Conservation (phyloP, 1,140 invertebrate genomes). For the Drosophila neocordata region DNA sequence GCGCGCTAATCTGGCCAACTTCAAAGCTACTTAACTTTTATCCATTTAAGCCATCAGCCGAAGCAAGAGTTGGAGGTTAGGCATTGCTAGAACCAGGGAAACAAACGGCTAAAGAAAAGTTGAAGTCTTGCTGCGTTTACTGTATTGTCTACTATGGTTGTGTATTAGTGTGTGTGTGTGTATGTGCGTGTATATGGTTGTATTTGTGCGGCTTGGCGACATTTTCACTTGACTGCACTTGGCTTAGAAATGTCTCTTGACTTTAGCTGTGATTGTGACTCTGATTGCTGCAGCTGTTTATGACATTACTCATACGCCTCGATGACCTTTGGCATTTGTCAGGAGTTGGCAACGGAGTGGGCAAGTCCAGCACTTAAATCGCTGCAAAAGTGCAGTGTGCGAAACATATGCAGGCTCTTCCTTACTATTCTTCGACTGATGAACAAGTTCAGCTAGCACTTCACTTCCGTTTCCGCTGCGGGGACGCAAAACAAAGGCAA, state of each 20-base stretch:
- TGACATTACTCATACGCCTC: constrained; percentile 79
- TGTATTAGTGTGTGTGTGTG: constrained; percentile 33
- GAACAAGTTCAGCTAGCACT: constrained; percentile 40
- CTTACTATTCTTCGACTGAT: constrained; percentile 17
- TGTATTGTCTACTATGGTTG: constrained; percentile 23
- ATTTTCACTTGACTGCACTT: constrained; percentile 69
- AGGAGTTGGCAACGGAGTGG: constrained; percentile 11
- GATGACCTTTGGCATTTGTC: constrained; percentile 65
- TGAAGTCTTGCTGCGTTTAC: constrained; percentile 8
- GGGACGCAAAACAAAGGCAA: constrained; percentile 43
- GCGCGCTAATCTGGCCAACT: constrained; percentile 76
- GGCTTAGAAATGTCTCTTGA: constrained; percentile 72
- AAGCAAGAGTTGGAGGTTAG: constrained; percentile 35
- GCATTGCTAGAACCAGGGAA: constrained; percentile 19
- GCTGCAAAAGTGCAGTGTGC: constrained; percentile 24
- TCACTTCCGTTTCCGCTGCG: constrained; percentile 65
- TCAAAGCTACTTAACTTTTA: constrained; percentile 80
- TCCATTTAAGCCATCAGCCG: constrained; percentile 77
- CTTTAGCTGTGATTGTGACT: constrained; percentile 65
- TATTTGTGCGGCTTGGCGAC: constrained; percentile 69
- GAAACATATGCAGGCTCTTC: constrained; percentile 59
- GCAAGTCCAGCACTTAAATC: constrained; percentile 42
- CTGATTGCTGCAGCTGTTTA: constrained; percentile 76
- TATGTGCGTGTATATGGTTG: constrained; percentile 44
- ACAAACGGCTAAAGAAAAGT: constrained; percentile 62